Percentiles rank a stretch among this genome's conserved stretches.
These are phyloP conservation scores for Hirudinaria manillensis DNA, from an alignment of 2,888 invertebrate species.

Conservation along the genomic window DNA sequence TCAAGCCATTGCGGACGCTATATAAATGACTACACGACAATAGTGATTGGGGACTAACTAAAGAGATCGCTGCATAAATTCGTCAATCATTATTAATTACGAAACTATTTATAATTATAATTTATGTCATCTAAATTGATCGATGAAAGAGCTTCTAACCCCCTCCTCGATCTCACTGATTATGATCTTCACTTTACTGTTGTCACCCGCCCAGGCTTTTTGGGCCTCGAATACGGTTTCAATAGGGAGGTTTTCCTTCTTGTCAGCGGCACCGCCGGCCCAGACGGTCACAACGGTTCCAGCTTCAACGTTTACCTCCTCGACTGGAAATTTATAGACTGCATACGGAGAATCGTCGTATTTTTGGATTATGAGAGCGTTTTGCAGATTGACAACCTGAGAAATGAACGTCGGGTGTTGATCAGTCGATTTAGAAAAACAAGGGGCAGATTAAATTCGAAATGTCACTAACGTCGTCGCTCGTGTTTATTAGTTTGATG, in stretches of 20 bases:
- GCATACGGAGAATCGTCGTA: neutral
- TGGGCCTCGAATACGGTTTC: neutral
- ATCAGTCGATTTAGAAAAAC: neutral
- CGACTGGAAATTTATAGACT: conserved; percentile 9
- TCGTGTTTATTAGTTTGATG: too few relatives aligned
- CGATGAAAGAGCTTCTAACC: neutral
- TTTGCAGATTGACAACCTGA: neutral
- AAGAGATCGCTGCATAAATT: too few relatives aligned
- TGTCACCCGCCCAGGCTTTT: neutral
- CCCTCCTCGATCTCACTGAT: neutral
- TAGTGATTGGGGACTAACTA: too few relatives aligned
- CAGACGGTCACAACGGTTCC: neutral
- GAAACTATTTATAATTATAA: too few relatives aligned
- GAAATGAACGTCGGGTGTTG: too few relatives aligned
- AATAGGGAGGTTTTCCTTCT: neutral
- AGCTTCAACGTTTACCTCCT: neutral
- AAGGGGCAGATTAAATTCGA: too few relatives aligned
- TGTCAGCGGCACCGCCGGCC: neutral
- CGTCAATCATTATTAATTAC: too few relatives aligned
- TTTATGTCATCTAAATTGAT: too few relatives aligned
- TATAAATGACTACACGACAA: too few relatives aligned
- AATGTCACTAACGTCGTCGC: too few relatives aligned
- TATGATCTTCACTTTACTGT: neutral
- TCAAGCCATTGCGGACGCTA: too few relatives aligned
- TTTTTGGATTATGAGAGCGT: neutral